phyloP scores from a whole-genome alignment of 2,888 invertebrate species.

The Allolobophora icterica region DNA sequence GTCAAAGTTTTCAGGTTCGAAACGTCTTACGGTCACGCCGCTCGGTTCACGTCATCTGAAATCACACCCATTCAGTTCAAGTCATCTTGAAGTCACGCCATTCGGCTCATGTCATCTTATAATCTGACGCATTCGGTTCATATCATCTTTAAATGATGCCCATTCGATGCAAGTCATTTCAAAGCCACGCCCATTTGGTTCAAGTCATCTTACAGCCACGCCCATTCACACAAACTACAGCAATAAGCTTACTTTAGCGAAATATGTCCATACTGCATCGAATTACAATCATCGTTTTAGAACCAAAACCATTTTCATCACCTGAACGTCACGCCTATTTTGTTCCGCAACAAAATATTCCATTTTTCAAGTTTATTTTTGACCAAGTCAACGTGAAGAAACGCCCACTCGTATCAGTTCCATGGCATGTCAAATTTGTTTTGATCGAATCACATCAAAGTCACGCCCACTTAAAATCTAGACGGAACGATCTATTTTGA shows the following conservation, averaged over 20 bases:
- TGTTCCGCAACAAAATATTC: not conserved
- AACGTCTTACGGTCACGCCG: not conserved
- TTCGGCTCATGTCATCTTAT: not conserved
- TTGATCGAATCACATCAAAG: not conserved
- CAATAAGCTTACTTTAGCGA: not conserved
- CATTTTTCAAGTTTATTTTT: not conserved
- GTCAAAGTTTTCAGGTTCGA: not conserved
- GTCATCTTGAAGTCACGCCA: too few species aligned
- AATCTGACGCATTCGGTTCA: not conserved
- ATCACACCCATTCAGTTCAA: not conserved
- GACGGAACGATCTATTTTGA: not conserved
- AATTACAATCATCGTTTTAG: not conserved
- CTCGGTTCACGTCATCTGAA: not conserved
- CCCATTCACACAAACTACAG: not conserved
- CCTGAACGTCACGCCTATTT: not conserved
- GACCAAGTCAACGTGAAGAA: not conserved
- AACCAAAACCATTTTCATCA: not conserved
- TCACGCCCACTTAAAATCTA: not conserved
- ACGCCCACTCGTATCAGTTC: not conserved
- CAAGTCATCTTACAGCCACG: too few species aligned
- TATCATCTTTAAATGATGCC: too few species aligned
- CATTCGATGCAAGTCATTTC: not conserved
- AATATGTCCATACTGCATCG: not conserved
- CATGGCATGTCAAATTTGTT: not conserved
- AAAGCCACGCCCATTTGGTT: too few species aligned